Conservation (phyloP, 2,797 vertebrate genomes). For the Pogonophryne albipinna region DNA sequence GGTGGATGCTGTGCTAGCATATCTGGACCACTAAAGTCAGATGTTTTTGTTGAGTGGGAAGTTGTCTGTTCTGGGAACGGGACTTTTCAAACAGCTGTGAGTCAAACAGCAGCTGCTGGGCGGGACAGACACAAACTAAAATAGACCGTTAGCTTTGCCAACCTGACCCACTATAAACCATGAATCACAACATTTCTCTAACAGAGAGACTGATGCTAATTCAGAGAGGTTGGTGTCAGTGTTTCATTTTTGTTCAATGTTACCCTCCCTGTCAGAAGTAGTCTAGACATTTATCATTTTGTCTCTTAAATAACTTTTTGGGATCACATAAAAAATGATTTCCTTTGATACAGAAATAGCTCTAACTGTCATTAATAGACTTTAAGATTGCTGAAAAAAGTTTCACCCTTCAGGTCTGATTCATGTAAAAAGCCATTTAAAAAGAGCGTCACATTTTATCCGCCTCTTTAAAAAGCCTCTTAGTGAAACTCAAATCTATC, state of each 20-base stretch:
- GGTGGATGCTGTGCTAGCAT: neutral
- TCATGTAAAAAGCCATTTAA: neutral
- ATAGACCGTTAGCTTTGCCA: slow-evolving; percentile 55
- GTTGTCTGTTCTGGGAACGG: slow-evolving; percentile 33
- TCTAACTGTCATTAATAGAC: neutral
- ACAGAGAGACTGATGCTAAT: neutral
- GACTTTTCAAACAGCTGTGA: slow-evolving; percentile 70
- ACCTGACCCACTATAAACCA: slow-evolving; percentile 25
- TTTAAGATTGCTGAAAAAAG: neutral
- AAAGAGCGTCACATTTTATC: neutral
- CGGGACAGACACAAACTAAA: slow-evolving; percentile 61
- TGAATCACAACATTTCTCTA: slow-evolving; percentile 35
- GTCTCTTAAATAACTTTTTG: slow-evolving; percentile 26
- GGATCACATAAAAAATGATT: neutral
- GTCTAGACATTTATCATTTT: slow-evolving; percentile 22
- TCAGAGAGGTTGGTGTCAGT: neutral
- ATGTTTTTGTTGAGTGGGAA: slow-evolving; percentile 19
- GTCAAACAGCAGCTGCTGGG: slow-evolving; percentile 72
- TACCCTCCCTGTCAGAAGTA: neutral
- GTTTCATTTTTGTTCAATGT: neutral
- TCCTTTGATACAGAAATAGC: slow-evolving; percentile 39
- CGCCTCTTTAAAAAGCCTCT: slow-evolving; percentile 14
- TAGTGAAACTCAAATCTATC: slow-evolving; percentile 28
- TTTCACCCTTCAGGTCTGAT: neutral
- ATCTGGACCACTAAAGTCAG: neutral